Percentiles rank a stretch among this genome's conserved stretches.
These are phyloP conservation scores for Pachyseris speciosa DNA, from an alignment of 64 coral and sea anemone species.

Conservation along the genomic window DNA sequence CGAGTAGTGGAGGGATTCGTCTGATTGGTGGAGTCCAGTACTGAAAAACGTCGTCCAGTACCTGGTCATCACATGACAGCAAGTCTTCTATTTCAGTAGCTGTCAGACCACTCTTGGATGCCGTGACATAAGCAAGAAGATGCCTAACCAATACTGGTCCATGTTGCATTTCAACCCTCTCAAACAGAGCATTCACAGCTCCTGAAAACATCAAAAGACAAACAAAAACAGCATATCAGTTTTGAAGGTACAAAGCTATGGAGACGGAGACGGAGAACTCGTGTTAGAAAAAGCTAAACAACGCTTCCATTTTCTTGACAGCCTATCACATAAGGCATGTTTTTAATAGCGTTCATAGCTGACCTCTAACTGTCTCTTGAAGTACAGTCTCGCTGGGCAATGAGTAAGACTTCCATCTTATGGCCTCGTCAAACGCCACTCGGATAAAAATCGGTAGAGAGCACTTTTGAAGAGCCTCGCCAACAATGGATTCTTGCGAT, in stretches of 20 bases:
- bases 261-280: too few relatives aligned
- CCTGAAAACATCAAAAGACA: constrained; percentile 4
- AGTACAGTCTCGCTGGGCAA: constrained; percentile 57
- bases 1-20: constrained; percentile 77
- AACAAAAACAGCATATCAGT: neutral
- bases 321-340: too few relatives aligned
- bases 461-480: constrained; percentile 64
- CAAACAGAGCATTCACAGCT: constrained; percentile 84
- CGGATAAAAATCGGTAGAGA: constrained; percentile 92
- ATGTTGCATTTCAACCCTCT: constrained; percentile 78
- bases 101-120: constrained; percentile 85
- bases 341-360: neutral
- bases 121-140: constrained; percentile 83
- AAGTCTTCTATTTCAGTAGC: constrained; percentile 88
- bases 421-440: constrained; percentile 89
- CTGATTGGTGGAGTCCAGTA: constrained; percentile 87
- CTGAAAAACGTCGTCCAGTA: constrained; percentile 87
- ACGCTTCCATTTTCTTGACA: too few relatives aligned
- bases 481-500: constrained; percentile 60
- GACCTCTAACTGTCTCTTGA: constrained; percentile 88
- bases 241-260: too few relatives aligned
- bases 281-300: too few relatives aligned
- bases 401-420: constrained; percentile 92
- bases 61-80: constrained; percentile 83
- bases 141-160: constrained; percentile 64